Base-by-base conservation (phyloP, 1,140 invertebrate genomes). In the Spodoptera litura region DNA sequence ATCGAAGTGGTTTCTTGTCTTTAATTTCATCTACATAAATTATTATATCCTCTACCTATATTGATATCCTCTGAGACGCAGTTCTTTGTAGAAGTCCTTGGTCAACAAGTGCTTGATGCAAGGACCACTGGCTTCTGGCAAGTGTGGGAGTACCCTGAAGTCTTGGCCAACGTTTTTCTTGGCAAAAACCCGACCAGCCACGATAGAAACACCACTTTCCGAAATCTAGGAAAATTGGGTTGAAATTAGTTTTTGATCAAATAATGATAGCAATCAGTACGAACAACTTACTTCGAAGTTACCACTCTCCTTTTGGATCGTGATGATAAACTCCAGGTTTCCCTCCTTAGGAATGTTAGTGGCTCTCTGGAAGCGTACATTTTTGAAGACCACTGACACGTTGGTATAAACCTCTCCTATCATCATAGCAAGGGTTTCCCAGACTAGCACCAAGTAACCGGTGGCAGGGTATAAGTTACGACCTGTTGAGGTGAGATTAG, bases 1-100 rank as follows among this genome's bases (percentile, higher is more conserved):
- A 20, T 20, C 20, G 20, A 20, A 20, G 20, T 20, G 0, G 20
- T 0, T 20, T 20, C 20, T 20, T 20, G 20, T 20, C 20, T 20
- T 20, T 20, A 20, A 20, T 20, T 1, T 20, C 1, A 20, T 20
- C 20, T 20, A 20, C 20, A 0, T 0, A 20, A 20, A 20, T 20
- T 20, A 20, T 20, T 20, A 20, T 20, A 20, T 20, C 20, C 1
- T 20, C 1, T 20, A 95, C 95, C 95, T 96, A 92, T 99, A 99
- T 79, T 99, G 97, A 88, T 99, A 99, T 0, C 99, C 99, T 85
- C 98, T 95, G 0, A 99, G 95, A 85, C 97, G 95, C 0, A 99
- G 92, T 91, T 99, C 98, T 88, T 99, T 99, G 91, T 99, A 99
- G 70, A 99, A 96, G 89, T 99, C 98, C 68, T 96, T 96, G 0